A percentile compares a stretch with the other conserved stretches of the same genome.
Conservation (phyloP, 2,113 vertebrate genomes). For the Poeciliopsis prolifica region DNA sequence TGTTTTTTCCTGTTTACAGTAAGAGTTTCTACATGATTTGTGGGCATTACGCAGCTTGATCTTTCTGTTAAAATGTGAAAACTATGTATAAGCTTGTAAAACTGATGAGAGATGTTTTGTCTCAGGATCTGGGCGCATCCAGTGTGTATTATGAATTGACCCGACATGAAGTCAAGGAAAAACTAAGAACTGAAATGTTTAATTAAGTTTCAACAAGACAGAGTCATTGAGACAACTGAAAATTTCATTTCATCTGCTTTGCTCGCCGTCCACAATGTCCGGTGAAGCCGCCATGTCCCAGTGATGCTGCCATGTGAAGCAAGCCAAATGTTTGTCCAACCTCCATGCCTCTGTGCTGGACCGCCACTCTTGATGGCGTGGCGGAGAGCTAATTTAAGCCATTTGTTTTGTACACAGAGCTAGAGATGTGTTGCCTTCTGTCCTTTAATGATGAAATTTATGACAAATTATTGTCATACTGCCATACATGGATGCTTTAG, state of each 20-base stretch:
- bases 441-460: slow-evolving; percentile 21
- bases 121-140: slow-evolving; percentile 35
- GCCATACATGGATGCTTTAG: slow-evolving; percentile 41
- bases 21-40: slow-evolving; percentile 26
- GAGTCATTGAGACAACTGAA: background rate
- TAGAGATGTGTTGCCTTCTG: slow-evolving; percentile 56
- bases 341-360: slow-evolving; percentile 25
- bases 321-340: slow-evolving; percentile 15
- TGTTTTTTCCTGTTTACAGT: slow-evolving; percentile 53
- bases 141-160: slow-evolving; percentile 26
- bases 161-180: slow-evolving; percentile 4
- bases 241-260: slow-evolving; percentile 8
- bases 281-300: background rate
- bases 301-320: slow-evolving; percentile 1
- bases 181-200: background rate
- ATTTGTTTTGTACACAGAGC: slow-evolving; percentile 68
- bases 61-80: slow-evolving; percentile 25
- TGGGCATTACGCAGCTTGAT: slow-evolving; percentile 48
- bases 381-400: slow-evolving; percentile 63
- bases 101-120: slow-evolving; percentile 30
- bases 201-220: background rate
- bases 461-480: slow-evolving; percentile 50
- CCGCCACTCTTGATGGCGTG: slow-evolving; percentile 5
- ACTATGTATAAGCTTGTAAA: slow-evolving; percentile 6
- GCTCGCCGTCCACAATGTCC: slow-evolving; percentile 3